These are phyloP conservation scores for Megaceryle maxima DNA, from an alignment of 2,113 vertebrate species.

Conservation along the genomic window DNA sequence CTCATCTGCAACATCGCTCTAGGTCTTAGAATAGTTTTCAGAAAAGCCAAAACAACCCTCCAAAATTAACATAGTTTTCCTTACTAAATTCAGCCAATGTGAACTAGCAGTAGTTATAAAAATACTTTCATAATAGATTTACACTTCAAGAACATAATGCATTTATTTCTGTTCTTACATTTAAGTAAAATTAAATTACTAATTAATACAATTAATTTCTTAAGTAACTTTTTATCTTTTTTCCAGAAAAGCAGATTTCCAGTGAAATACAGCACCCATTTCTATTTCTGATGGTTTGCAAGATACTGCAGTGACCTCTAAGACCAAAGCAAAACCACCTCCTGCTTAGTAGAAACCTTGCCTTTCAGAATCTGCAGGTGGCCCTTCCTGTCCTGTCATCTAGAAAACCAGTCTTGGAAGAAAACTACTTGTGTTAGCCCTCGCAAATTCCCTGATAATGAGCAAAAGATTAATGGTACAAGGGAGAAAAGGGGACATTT, in stretches of 20 bases:
- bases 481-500: neutral
- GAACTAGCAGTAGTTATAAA: neutral
- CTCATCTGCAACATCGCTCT: neutral
- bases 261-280: neutral
- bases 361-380: neutral
- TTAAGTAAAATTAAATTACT: neutral
- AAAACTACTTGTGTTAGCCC: neutral
- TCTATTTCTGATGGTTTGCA: neutral
- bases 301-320: neutral
- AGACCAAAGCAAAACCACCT: neutral
- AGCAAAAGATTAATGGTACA: neutral
- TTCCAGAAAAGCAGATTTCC: neutral
- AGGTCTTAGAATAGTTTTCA: neutral
- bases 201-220: no score
- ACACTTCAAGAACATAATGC: neutral
- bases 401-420: neutral
- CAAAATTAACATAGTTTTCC: neutral
- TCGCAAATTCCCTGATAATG: neutral
- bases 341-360: neutral
- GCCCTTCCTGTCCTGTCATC: neutral
- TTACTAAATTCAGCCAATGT: neutral
- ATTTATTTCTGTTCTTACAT: neutral
- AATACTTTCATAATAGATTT: neutral
- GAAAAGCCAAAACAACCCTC: neutral
- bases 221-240: neutral